Percentiles rank a stretch among this genome's conserved stretches.
These are phyloP conservation scores for Euphydryas editha DNA, from an alignment of 2,888 invertebrate species.

Conservation along the genomic window DNA sequence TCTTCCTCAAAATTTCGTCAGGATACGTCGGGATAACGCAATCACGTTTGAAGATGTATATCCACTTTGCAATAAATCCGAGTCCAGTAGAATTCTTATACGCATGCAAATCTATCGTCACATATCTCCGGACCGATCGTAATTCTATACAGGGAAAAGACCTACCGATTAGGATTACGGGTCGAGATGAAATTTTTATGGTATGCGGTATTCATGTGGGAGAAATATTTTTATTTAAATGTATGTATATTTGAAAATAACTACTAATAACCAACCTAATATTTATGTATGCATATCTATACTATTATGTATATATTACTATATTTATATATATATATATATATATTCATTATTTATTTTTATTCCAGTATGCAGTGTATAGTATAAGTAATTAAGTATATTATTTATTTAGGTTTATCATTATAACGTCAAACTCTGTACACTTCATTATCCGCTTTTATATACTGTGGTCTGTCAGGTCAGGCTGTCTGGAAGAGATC, in stretches of 20 bases:
- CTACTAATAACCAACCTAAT: background rate
- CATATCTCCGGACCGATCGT: constrained; percentile 39
- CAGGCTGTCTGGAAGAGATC: too few species aligned
- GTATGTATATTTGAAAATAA: background rate
- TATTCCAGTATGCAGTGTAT: too few species aligned
- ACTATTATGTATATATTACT: too few species aligned
- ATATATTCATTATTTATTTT: too few species aligned
- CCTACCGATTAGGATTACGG: constrained; percentile 24
- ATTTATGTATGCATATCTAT: too few species aligned
- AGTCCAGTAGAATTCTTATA: constrained; percentile 26
- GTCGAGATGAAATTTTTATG: constrained; percentile 15
- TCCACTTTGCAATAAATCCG: constrained; percentile 30
- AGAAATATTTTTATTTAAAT: background rate
- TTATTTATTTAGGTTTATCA: too few species aligned
- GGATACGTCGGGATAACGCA: constrained; percentile 7
- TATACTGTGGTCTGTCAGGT: too few species aligned
- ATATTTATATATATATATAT: too few species aligned
- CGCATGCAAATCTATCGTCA: constrained; percentile 40
- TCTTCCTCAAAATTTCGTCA: background rate
- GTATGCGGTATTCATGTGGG: background rate
- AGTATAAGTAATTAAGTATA: too few species aligned
- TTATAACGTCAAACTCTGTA: too few species aligned
- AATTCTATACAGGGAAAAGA: constrained; percentile 40
- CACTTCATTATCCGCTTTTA: too few species aligned
- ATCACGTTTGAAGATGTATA: constrained; percentile 13